These are phyloP conservation scores for Drosophila oshimai DNA, from an alignment of 1,140 invertebrate species.

Conservation along the genomic window DNA sequence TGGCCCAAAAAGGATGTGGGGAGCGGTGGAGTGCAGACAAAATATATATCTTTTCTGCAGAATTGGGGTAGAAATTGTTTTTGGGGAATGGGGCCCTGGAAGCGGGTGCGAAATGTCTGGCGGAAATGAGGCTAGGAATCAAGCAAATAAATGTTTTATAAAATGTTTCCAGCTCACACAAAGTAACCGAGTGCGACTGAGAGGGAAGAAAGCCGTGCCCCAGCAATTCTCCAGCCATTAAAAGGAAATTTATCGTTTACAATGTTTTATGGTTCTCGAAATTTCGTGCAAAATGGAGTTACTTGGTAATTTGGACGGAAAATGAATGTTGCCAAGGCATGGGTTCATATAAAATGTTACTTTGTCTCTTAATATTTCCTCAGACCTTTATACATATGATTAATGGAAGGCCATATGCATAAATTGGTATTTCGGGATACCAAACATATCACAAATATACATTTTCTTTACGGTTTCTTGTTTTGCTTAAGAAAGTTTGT, in stretches of 20 bases:
- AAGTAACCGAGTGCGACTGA: constrained; percentile 5
- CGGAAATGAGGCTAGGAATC: constrained; percentile 80
- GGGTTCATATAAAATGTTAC: constrained; percentile 48
- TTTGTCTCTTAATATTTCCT: constrained; percentile 43
- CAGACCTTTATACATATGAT: neutral
- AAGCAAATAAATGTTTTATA: constrained; percentile 81
- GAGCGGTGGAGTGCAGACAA: constrained; percentile 27
- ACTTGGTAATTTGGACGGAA: constrained; percentile 62
- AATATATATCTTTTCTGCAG: constrained; percentile 60
- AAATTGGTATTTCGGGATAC: too few relatives aligned
- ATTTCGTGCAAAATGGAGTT: constrained; percentile 51
- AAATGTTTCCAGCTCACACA: constrained; percentile 75
- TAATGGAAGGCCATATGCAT: neutral
- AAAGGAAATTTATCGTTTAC: constrained; percentile 74
- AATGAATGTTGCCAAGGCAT: constrained; percentile 39
- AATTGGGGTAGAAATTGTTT: constrained; percentile 2
- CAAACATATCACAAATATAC: neutral
- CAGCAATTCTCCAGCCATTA: constrained; percentile 67
- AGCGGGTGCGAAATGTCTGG: constrained; percentile 53
- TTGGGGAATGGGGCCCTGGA: neutral
- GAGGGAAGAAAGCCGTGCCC: constrained; percentile 10
- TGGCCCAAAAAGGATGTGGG: constrained; percentile 29
- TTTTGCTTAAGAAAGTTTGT: too few relatives aligned
- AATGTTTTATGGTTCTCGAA: constrained; percentile 72
- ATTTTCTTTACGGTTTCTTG: neutral